Evolutionary conservation across 2,113 vertebrate species (phyloP).

Genomic region (Pantherophis guttatus): DNA sequence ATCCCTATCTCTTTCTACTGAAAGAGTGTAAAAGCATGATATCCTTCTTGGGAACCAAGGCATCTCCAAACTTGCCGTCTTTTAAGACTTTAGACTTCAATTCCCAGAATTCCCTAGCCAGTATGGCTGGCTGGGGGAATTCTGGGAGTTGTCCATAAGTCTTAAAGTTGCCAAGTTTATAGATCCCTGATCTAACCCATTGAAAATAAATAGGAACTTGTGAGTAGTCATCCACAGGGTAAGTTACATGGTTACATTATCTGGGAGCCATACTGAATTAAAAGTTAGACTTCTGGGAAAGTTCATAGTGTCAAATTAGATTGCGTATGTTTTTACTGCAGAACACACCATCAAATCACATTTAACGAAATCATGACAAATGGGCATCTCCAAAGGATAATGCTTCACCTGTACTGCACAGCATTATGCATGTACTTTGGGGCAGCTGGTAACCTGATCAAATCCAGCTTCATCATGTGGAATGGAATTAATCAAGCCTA

Average conservation of each 20-base stretch:
- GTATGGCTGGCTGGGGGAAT: neutral
- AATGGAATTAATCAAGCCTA: neutral
- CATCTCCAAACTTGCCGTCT: neutral
- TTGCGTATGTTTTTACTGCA: neutral
- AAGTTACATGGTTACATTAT: neutral
- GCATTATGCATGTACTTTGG: neutral
- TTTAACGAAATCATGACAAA: neutral
- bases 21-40: neutral
- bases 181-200: neutral
- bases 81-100: neutral
- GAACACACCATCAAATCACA: neutral
- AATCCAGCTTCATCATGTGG: neutral
- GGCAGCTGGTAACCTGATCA: neutral
- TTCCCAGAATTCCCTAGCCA: neutral
- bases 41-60: neutral
- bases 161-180: neutral
- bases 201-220: neutral
- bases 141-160: neutral
- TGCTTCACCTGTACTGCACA: neutral
- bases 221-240: neutral
- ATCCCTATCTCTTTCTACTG: neutral
- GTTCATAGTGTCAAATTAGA: neutral
- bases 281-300: neutral
- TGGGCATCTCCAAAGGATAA: neutral
- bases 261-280: neutral